phyloP scores from a whole-genome alignment of 2,888 invertebrate genomes.

The Lithodes maja region DNA sequence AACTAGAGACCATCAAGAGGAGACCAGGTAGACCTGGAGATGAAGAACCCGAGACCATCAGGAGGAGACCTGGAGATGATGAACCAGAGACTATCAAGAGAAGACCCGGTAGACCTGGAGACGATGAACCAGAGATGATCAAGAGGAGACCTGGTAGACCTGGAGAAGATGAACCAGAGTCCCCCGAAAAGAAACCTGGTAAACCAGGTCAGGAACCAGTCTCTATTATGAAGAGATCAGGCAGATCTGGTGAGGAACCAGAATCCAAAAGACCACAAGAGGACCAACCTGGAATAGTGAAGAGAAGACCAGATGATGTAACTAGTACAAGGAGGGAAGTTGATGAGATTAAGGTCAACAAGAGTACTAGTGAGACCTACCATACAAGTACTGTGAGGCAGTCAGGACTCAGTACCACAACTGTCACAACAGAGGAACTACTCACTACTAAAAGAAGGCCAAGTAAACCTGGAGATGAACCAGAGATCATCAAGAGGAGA shows the following conservation, averaged over 20 bases:
- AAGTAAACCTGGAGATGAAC: constrained; percentile 12
- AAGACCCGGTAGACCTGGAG: not conserved
- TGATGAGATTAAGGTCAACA: not conserved
- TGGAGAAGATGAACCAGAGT: not conserved
- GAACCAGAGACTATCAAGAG: constrained; percentile 3
- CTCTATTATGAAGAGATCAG: not conserved
- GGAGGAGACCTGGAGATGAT: constrained; percentile 12
- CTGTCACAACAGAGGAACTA: not conserved
- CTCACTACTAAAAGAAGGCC: not conserved
- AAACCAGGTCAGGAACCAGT: not conserved
- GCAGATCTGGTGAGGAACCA: constrained; percentile 24
- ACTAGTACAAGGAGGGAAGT: not conserved
- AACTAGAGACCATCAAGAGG: not conserved
- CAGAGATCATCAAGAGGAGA: not conserved
- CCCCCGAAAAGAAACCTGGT: not conserved
- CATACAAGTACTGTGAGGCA: too few relatives aligned
- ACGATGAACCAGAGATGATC: not conserved
- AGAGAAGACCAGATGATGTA: not conserved
- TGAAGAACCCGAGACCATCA: constrained; percentile 2
- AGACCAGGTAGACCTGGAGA: constrained; percentile 25
- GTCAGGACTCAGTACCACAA: too few relatives aligned
- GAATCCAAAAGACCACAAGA: not conserved
- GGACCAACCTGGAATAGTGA: not conserved
- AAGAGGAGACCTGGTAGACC: not conserved
- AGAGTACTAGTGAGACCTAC: not conserved